These are phyloP conservation scores for Heliconius cydno DNA, from an alignment of 2,888 invertebrate genomes.

Conservation along the genomic window DNA sequence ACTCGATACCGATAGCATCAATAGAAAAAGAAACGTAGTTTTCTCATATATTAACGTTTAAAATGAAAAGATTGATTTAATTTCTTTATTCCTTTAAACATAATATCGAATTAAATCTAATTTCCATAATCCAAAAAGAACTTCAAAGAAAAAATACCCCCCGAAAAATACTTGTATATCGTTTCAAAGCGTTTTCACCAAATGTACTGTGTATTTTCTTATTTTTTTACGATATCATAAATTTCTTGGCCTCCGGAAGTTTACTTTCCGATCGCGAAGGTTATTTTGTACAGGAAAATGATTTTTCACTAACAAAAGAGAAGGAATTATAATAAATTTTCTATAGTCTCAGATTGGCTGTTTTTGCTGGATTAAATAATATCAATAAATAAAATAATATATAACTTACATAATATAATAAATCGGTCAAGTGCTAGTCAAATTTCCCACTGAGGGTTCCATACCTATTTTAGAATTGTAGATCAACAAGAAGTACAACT, in stretches of 20 bases:
- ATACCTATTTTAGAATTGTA: too few relatives aligned
- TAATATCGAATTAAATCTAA: constrained; percentile 3
- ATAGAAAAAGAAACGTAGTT: background rate
- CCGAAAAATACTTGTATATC: constrained; percentile 16
- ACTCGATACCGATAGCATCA: background rate
- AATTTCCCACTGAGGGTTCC: too few relatives aligned
- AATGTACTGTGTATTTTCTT: constrained; percentile 49
- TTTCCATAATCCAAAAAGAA: background rate
- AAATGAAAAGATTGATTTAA: background rate
- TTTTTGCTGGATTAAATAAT: constrained; percentile 21
- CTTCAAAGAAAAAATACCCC: constrained; percentile 23
- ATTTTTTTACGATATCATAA: constrained; percentile 53
- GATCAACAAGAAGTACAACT: too few relatives aligned
- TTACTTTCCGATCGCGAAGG: constrained; percentile 50
- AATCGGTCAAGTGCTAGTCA: background rate
- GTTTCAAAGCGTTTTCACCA: constrained; percentile 34
- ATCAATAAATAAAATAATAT: background rate
- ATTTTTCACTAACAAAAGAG: constrained; percentile 49
- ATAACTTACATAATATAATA: background rate
- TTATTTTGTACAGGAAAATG: constrained; percentile 50
- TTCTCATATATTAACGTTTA: background rate
- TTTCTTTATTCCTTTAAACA: background rate
- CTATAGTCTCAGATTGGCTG: constrained; percentile 37
- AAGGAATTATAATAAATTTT: constrained; percentile 45
- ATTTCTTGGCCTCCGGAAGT: constrained; percentile 52